Percentiles rank a stretch among this genome's conserved stretches.
These are phyloP conservation scores for Camponotus floridanus DNA, from an alignment of 1,140 invertebrate genomes.

Conservation along the genomic window DNA sequence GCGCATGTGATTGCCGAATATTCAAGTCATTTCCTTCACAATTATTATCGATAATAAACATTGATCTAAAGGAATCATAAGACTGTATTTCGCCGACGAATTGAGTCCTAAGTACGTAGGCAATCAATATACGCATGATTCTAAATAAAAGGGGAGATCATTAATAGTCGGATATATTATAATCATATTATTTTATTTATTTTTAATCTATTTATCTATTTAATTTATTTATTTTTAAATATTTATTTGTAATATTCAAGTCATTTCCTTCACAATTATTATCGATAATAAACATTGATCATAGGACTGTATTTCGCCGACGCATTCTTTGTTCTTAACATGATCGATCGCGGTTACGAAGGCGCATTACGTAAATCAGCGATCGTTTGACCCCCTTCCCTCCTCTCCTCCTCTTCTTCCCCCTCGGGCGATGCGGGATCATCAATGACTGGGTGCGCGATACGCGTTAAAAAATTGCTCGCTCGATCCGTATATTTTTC, in stretches of 20 bases:
- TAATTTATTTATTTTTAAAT: too few relatives aligned
- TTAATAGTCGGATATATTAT: background rate
- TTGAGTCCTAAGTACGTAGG: background rate
- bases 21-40: background rate
- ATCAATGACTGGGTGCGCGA: slow-evolving; percentile 1
- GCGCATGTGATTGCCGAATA: background rate
- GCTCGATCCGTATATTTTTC: slow-evolving; percentile 59
- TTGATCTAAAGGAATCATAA: background rate
- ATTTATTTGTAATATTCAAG: too few relatives aligned
- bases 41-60: background rate
- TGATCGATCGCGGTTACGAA: background rate
- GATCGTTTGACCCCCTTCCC: background rate
- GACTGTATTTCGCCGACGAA: background rate
- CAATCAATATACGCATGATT: background rate
- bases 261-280: background rate
- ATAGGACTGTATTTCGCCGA: background rate
- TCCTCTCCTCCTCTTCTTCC: background rate
- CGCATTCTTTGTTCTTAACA: background rate
- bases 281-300: background rate
- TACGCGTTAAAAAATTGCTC: slow-evolving; percentile 20
- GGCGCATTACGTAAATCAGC: background rate
- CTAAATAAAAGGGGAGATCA: background rate
- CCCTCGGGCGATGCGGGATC: background rate
- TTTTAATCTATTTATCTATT: too few relatives aligned
- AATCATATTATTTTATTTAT: background rate